phyloP scores from a whole-genome alignment of 2,888 invertebrate genomes.

The Helobdella robusta region DNA sequence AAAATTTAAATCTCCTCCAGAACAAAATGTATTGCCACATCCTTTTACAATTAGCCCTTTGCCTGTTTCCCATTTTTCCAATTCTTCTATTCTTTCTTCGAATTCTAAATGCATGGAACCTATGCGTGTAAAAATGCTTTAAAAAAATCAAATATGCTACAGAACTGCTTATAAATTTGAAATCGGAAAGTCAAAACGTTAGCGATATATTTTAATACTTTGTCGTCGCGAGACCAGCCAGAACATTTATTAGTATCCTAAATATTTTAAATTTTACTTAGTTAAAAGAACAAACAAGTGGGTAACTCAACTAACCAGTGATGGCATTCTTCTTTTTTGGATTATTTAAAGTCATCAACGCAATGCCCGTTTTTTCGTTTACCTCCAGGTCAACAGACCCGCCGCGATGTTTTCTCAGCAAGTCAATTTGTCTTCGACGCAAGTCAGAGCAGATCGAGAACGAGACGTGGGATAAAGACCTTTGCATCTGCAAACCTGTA shows the following conservation, averaged over 20 bases:
- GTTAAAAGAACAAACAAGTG: neutral
- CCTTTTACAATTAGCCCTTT: constrained; percentile 53
- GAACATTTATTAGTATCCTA: too few species aligned
- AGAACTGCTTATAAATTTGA: too few species aligned
- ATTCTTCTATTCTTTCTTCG: constrained; percentile 46
- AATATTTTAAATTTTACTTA: too few species aligned
- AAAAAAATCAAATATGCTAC: too few species aligned
- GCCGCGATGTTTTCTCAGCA: constrained; percentile 23
- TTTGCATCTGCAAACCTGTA: too few species aligned
- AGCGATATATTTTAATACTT: too few species aligned
- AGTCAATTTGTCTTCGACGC: too few species aligned
- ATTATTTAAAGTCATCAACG: constrained; percentile 50
- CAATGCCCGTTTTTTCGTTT: constrained; percentile 50
- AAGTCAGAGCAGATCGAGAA: too few species aligned
- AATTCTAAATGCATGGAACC: constrained; percentile 55
- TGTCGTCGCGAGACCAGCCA: too few species aligned
- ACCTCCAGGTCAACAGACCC: constrained; percentile 37
- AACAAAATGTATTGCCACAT: constrained; percentile 52
- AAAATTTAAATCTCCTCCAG: constrained; percentile 52
- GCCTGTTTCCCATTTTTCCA: constrained; percentile 51
- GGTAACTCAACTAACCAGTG: constrained; percentile 45
- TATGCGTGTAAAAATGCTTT: constrained; percentile 38
- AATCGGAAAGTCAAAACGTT: too few species aligned
- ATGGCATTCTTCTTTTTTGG: constrained; percentile 52
- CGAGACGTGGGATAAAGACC: too few species aligned